These are phyloP conservation scores for Acrobasis suavella DNA, from an alignment of 2,888 invertebrate genomes.

Conservation along the genomic window DNA sequence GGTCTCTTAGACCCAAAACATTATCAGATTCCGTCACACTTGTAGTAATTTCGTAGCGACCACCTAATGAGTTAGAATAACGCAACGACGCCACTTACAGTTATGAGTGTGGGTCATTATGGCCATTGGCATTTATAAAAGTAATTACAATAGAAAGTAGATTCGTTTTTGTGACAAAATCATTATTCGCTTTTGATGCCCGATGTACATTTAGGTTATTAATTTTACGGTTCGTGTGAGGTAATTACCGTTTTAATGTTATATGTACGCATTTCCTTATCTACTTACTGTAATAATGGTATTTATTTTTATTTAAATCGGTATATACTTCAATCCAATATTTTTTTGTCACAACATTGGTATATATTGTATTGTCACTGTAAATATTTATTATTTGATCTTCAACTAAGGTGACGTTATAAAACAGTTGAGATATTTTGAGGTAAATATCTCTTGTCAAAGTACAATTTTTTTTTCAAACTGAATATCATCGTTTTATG, in stretches of 20 bases:
- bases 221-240: slow-evolving; percentile 25
- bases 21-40: slow-evolving; percentile 44
- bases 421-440: no score
- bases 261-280: slow-evolving; percentile 23
- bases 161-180: slow-evolving; percentile 35
- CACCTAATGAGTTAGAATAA: slow-evolving; percentile 38
- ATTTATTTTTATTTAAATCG: neutral
- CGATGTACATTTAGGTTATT: slow-evolving; percentile 24
- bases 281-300: slow-evolving; percentile 1
- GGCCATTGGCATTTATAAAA: slow-evolving; percentile 37
- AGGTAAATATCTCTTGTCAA: no score
- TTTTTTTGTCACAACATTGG: no score
- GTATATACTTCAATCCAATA: no score
- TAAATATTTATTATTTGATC: no score
- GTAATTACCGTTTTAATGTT: slow-evolving; percentile 23
- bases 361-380: no score
- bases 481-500: no score
- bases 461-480: no score
- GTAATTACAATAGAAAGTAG: slow-evolving; percentile 38
- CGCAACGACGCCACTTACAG: slow-evolving; percentile 36
- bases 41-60: slow-evolving; percentile 34
- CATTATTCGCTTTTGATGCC: slow-evolving; percentile 27
- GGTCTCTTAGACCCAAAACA: slow-evolving; percentile 30
- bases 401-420: no score
- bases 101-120: slow-evolving; percentile 37